Evolutionary conservation across 1,140 invertebrate genomes (phyloP).

Genomic region (Cephus cinctus): DNA sequence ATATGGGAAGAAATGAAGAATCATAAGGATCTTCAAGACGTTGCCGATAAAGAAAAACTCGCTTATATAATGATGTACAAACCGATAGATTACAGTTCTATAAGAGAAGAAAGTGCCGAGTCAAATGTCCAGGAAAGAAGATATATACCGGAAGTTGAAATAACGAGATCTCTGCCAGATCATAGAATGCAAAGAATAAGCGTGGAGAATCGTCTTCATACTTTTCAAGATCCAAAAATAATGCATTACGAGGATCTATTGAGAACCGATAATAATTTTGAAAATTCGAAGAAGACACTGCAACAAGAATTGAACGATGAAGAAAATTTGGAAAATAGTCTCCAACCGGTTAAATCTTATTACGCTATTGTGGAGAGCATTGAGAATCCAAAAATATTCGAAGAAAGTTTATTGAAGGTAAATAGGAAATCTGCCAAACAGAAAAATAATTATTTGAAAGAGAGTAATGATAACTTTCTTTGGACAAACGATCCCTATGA

Average conservation of each 20-base stretch:
- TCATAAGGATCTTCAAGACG: conserved; percentile 13
- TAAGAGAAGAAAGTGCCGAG: conserved; percentile 7
- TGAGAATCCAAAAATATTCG: conserved; percentile 16
- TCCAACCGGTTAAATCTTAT: conserved; percentile 7
- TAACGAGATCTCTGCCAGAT: conserved; percentile 9
- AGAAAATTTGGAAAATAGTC: no score
- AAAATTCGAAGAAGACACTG: neutral
- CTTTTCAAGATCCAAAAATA: neutral
- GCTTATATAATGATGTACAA: conserved; percentile 14
- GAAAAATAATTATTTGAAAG: no score
- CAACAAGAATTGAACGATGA: neutral
- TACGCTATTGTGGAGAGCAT: conserved; percentile 17
- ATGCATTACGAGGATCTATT: neutral
- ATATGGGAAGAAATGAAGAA: conserved; percentile 16
- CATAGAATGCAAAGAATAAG: no score
- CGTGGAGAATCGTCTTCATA: conserved; percentile 8
- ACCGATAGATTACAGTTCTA: conserved; percentile 2
- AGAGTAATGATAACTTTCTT: no score
- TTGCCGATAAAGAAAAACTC: conserved; percentile 15
- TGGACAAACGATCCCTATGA: no score
- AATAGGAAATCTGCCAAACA: no score
- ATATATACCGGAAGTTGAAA: conserved; percentile 14
- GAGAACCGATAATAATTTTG: neutral
- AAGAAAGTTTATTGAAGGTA: no score
- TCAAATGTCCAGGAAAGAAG: neutral